Evolutionary conservation across 2,888 invertebrate species (phyloP).

Genomic region (Parnassius apollo): DNA sequence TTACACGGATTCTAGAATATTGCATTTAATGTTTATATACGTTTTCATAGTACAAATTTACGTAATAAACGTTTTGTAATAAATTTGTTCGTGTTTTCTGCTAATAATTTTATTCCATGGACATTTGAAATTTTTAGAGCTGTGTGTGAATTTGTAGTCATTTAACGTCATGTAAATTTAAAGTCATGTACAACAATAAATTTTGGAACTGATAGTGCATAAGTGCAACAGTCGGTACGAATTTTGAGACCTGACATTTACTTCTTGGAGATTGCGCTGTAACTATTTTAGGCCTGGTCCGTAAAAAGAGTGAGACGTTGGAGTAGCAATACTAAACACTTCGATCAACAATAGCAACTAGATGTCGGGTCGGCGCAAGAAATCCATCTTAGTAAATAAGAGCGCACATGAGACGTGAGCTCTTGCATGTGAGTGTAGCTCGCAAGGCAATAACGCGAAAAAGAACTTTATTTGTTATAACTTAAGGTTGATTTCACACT

Average conservation of each 20-base stretch:
- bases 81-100: slow-evolving; percentile 5
- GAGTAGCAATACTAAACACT: too few species aligned
- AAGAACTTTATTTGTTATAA: too few species aligned
- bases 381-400: too few species aligned
- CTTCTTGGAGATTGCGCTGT: background rate
- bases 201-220: background rate
- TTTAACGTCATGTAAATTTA: slow-evolving; percentile 22
- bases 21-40: slow-evolving; percentile 47
- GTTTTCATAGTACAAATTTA: slow-evolving; percentile 56
- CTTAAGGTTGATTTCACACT: too few species aligned
- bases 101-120: background rate
- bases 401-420: too few species aligned
- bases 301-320: too few species aligned
- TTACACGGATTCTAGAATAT: background rate
- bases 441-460: too few species aligned
- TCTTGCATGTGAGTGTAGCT: too few species aligned
- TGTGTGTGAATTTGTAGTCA: slow-evolving; percentile 17
- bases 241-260: too few species aligned
- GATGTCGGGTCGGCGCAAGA: too few species aligned
- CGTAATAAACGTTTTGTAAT: slow-evolving; percentile 9
- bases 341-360: too few species aligned
- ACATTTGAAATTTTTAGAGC: slow-evolving; percentile 5
- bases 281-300: slow-evolving; percentile 7
- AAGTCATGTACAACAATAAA: slow-evolving; percentile 12
- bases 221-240: background rate